Evolutionary conservation across 2,797 vertebrate genomes (phyloP), one percentile per base, ranked within the genome.

Genomic region (Gastrophryne carolinensis): DNA sequence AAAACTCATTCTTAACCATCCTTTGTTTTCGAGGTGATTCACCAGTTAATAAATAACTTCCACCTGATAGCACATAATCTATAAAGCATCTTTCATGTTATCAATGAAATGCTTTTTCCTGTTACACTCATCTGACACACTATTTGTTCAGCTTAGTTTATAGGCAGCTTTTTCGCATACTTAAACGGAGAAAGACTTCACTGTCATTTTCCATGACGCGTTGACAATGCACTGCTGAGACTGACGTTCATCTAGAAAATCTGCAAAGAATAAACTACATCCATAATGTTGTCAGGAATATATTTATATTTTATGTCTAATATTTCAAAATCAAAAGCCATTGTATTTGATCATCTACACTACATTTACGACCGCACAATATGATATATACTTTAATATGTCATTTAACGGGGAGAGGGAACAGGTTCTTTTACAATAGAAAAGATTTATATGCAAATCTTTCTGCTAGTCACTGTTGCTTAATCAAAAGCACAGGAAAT

Each of bases 291-390:
- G 72, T 75, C 56, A 72, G 82, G 79, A 81, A 80, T 84, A 79
- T 57, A 81, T 63, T 82, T 83, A 56, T 52, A 83, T 81, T 86
- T 81, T 84, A 82, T 62, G 12, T 57, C 60, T 80, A 80, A 73
- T 83, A 82, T 84, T 84, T 84, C 86, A 82, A 84, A 80, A 84
- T 87, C 82, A 75, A 82, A 82, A 86, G 82, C 44, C 84, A 80
- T 44, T 86, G 83, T 80, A 69, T 73, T 70, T 60, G 78, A 73
- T 82, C 79, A 84, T 85, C 79, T 87, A 81, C 60, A 82, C 75
- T 64, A 79, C 79, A 77, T 47, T 0, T 41, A 81, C 3, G 75
- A 78, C 75, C 0, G 3, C 75, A 37, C 83, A 73, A 74, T 80
- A 78, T 78, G 75, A 78, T 78, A 57, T 78, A 78, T 78, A 78